Evolutionary conservation across 2,797 vertebrate species (phyloP).

Genomic region (Caiman crocodilus): DNA sequence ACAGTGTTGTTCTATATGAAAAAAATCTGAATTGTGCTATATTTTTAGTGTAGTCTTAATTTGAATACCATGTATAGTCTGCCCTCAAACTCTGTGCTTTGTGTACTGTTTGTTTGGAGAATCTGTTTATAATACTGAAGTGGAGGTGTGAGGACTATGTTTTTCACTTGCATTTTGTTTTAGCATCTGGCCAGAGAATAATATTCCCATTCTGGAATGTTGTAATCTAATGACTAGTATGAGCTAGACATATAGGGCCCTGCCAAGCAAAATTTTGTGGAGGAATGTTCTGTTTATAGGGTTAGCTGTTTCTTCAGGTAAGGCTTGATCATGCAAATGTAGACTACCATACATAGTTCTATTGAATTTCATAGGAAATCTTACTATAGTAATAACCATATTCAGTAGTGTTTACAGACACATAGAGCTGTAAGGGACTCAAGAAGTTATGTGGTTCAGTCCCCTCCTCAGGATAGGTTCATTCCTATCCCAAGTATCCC

Average conservation of each 20-base stretch:
- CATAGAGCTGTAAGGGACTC: too few relatives aligned
- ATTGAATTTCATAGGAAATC: background rate
- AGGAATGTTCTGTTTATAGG: background rate
- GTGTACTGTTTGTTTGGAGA: background rate
- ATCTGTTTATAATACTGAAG: background rate
- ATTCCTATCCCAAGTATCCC: too few relatives aligned
- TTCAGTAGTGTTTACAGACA: background rate
- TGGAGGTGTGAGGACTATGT: background rate
- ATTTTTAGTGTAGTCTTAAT: background rate
- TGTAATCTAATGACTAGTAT: background rate
- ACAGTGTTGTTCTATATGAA: background rate
- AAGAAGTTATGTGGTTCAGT: too few relatives aligned
- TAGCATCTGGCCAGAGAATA: background rate
- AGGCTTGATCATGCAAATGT: background rate
- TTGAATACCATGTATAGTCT: background rate
- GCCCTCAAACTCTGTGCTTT: background rate
- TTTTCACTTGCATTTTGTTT: conserved; percentile 4
- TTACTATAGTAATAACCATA: background rate
- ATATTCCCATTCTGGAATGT: background rate
- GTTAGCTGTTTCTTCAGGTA: background rate
- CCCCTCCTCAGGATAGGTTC: too few relatives aligned
- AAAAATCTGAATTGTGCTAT: background rate
- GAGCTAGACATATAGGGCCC: background rate
- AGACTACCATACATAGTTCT: background rate
- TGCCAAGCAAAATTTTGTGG: background rate